Conservation (phyloP, 2,888 invertebrate species). For the Gastracanthus pulcherrimus region DNA sequence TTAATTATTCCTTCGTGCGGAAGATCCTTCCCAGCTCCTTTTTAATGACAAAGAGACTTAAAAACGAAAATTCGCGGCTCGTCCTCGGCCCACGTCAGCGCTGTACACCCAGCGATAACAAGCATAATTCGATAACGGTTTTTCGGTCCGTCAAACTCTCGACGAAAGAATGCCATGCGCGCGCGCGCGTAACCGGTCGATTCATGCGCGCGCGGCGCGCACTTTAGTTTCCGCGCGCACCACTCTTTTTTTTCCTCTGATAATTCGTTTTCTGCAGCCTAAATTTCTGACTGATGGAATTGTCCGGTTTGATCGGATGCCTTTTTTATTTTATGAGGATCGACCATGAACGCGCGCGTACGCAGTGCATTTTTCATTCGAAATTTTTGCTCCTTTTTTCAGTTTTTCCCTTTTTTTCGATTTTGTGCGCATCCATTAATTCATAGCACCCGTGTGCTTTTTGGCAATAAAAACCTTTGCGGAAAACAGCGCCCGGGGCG, state of each 20-base stretch:
- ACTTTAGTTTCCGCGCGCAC: background rate
- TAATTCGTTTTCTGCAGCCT: constrained; percentile 25
- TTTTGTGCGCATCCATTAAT: constrained; percentile 5
- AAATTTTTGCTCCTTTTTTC: background rate
- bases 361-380: background rate
- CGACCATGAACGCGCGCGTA: too few species aligned
- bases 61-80: constrained; percentile 4
- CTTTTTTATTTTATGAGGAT: constrained; percentile 4
- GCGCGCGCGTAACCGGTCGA: background rate
- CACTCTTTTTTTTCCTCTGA: constrained; percentile 3
- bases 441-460: background rate
- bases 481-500: background rate
- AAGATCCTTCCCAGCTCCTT: background rate
- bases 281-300: constrained; percentile 21
- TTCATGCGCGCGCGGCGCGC: too few species aligned
- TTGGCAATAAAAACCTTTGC: background rate
- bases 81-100: background rate
- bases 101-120: background rate
- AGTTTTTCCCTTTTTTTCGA: background rate
- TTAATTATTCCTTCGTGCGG: background rate
- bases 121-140: constrained; percentile 23
- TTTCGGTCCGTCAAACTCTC: constrained; percentile 3
- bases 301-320: background rate
- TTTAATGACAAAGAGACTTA: background rate
- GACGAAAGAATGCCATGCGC: background rate